Evolutionary conservation across 2,888 invertebrate genomes (phyloP).

Genomic region (Callyntrura guangdongensis): DNA sequence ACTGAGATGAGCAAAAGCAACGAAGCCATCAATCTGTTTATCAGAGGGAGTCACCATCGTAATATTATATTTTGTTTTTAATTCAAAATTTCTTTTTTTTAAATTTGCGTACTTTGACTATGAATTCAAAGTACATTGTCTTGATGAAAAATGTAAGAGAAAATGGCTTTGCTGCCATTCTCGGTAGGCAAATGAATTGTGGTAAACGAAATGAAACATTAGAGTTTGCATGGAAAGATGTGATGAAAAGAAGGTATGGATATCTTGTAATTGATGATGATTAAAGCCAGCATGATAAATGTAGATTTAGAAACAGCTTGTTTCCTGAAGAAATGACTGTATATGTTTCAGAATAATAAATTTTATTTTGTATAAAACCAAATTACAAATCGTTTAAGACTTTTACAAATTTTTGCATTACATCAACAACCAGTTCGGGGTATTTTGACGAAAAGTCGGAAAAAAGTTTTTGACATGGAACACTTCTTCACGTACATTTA

Average conservation of each 20-base stretch:
- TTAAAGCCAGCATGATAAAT: slow-evolving; percentile 78
- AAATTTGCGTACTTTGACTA: slow-evolving; percentile 56
- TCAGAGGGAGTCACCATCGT: slow-evolving; percentile 55
- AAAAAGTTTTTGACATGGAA: neutral
- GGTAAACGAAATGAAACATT: slow-evolving; percentile 59
- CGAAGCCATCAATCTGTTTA: slow-evolving; percentile 55
- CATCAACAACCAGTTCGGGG: neutral
- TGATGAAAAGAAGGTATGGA: slow-evolving; percentile 74
- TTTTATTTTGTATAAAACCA: slow-evolving; percentile 20
- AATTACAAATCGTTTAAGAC: neutral
- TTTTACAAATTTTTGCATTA: neutral
- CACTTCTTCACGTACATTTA: neutral
- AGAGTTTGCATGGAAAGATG: slow-evolving; percentile 54
- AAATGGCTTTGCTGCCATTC: neutral
- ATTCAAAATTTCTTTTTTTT: slow-evolving; percentile 76
- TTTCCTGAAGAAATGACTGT: slow-evolving; percentile 79
- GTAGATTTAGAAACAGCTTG: slow-evolving; percentile 74
- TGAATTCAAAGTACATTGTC: slow-evolving; percentile 66
- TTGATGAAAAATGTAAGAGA: slow-evolving; percentile 80
- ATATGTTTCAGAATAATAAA: slow-evolving; percentile 60
- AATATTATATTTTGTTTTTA: slow-evolving; percentile 48
- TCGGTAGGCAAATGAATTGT: slow-evolving; percentile 80
- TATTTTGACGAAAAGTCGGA: neutral
- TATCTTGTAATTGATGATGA: slow-evolving; percentile 80
- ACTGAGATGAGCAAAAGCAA: slow-evolving; percentile 36